phyloP scores from a whole-genome alignment of 2,113 vertebrate genomes.

The Scomber scombrus region DNA sequence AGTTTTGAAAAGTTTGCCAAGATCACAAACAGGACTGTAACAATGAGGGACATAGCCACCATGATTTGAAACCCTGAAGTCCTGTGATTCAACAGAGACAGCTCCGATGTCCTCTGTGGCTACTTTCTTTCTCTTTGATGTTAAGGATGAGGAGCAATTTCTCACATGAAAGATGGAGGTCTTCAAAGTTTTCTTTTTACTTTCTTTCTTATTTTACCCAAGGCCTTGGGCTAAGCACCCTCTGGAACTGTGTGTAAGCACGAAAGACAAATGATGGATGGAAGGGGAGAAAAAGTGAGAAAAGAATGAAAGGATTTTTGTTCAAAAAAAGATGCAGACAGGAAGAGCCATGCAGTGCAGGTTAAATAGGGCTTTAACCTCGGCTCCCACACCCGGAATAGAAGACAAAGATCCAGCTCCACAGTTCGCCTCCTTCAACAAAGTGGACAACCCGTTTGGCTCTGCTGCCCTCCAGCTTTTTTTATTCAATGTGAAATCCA shows the following conservation, averaged over 20 bases:
- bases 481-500: slow-evolving; percentile 57
- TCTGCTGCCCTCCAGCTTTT: slow-evolving; percentile 40
- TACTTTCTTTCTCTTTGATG: slow-evolving; percentile 76
- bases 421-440: slow-evolving; percentile 33
- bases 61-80: slow-evolving; percentile 58
- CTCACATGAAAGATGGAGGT: slow-evolving; percentile 79
- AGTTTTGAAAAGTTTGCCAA: slow-evolving; percentile 58
- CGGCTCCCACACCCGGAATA: slow-evolving; percentile 22
- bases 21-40: slow-evolving; percentile 40
- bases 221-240: slow-evolving; percentile 69
- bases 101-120: slow-evolving; percentile 62
- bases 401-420: slow-evolving; percentile 50
- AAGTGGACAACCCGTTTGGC: slow-evolving; percentile 41
- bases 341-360: slow-evolving; percentile 53
- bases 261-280: slow-evolving; percentile 46
- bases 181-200: slow-evolving; percentile 72
- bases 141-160: slow-evolving; percentile 83
- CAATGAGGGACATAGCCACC: slow-evolving; percentile 47
- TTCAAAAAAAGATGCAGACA: slow-evolving; percentile 15
- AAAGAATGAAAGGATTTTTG: slow-evolving; percentile 43
- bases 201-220: slow-evolving; percentile 46
- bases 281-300: slow-evolving; percentile 22
- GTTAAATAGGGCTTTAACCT: slow-evolving; percentile 68
- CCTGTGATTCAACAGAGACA: slow-evolving; percentile 60
- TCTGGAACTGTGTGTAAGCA: slow-evolving; percentile 40